These are phyloP conservation scores for Mesoligia furuncula DNA, from an alignment of 2,888 invertebrate genomes.

Conservation along the genomic window DNA sequence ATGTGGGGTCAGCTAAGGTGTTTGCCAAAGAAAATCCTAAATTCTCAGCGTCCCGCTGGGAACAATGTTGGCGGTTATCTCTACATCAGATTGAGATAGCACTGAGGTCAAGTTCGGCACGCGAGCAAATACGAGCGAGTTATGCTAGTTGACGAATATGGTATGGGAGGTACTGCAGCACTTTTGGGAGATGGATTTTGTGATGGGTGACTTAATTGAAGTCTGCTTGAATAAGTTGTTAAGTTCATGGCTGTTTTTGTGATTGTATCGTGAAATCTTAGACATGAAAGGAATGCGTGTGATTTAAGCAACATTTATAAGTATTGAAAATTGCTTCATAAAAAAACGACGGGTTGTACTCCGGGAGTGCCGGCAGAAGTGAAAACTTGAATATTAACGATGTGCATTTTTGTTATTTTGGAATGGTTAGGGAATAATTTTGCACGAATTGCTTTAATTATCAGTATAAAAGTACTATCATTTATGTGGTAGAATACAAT, in stretches of 20 bases:
- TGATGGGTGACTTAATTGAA: slow-evolving; percentile 57
- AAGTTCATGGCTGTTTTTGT: slow-evolving; percentile 28
- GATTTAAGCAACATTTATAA: not conserved
- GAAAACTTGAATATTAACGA: no score
- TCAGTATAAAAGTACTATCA: no score
- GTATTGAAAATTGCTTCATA: not conserved
- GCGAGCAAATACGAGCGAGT: slow-evolving; percentile 79
- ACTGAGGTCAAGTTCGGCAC: slow-evolving; percentile 86
- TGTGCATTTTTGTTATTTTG: no score
- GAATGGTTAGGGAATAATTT: no score
- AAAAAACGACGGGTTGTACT: no score
- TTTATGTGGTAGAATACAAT: no score
- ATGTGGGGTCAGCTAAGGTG: slow-evolving; percentile 64
- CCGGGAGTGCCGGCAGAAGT: no score
- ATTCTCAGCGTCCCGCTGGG: slow-evolving; percentile 82
- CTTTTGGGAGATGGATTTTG: slow-evolving; percentile 59
- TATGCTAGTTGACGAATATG: slow-evolving; percentile 78
- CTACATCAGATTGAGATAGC: slow-evolving; percentile 86
- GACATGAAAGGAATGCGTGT: not conserved
- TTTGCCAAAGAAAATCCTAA: slow-evolving; percentile 64
- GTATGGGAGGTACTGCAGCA: slow-evolving; percentile 68
- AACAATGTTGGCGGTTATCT: slow-evolving; percentile 87
- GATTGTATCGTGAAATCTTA: slow-evolving; percentile 24
- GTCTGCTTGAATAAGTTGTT: slow-evolving; percentile 37
- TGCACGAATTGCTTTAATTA: no score